phyloP scores from a whole-genome alignment of 2,888 invertebrate genomes.

The Caenorhabditis sinica region DNA sequence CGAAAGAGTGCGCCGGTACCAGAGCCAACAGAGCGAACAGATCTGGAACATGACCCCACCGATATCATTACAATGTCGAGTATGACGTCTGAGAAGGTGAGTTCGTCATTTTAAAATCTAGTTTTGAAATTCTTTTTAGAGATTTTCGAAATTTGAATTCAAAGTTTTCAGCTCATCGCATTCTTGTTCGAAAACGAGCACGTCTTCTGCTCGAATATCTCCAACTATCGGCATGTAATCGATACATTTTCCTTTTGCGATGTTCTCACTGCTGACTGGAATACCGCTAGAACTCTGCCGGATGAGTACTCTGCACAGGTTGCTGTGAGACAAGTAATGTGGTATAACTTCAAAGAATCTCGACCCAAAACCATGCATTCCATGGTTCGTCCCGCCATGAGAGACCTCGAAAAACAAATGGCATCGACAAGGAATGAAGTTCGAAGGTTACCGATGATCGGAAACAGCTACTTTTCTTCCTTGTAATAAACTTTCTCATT shows the following conservation, averaged over 20 bases:
- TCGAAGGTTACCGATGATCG: slow-evolving; percentile 37
- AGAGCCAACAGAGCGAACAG: slow-evolving; percentile 36
- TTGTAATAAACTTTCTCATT: slow-evolving; percentile 11
- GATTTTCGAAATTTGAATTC: not conserved
- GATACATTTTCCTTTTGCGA: slow-evolving; percentile 53
- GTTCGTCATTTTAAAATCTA: not conserved
- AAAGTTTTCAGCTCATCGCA: slow-evolving; percentile 31
- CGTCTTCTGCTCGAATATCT: slow-evolving; percentile 43
- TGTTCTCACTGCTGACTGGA: slow-evolving; percentile 28
- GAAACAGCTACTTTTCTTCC: slow-evolving; percentile 29
- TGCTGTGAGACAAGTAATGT: slow-evolving; percentile 51
- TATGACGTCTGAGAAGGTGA: slow-evolving; percentile 46
- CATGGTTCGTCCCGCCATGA: slow-evolving; percentile 23
- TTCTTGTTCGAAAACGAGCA: slow-evolving; percentile 58
- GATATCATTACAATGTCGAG: slow-evolving; percentile 64
- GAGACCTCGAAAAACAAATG: slow-evolving; percentile 42
- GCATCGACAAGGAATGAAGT: slow-evolving; percentile 14
- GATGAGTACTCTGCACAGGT: slow-evolving; percentile 54
- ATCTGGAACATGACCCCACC: slow-evolving; percentile 54
- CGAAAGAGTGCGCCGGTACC: slow-evolving; percentile 16
- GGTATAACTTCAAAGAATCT: slow-evolving; percentile 50
- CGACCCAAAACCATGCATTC: slow-evolving; percentile 20
- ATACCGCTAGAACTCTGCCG: not conserved
- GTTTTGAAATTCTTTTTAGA: not conserved
- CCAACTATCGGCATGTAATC: slow-evolving; percentile 38